phyloP scores from a whole-genome alignment of 2,113 vertebrate genomes.

The Rhabdornis inornatus region DNA sequence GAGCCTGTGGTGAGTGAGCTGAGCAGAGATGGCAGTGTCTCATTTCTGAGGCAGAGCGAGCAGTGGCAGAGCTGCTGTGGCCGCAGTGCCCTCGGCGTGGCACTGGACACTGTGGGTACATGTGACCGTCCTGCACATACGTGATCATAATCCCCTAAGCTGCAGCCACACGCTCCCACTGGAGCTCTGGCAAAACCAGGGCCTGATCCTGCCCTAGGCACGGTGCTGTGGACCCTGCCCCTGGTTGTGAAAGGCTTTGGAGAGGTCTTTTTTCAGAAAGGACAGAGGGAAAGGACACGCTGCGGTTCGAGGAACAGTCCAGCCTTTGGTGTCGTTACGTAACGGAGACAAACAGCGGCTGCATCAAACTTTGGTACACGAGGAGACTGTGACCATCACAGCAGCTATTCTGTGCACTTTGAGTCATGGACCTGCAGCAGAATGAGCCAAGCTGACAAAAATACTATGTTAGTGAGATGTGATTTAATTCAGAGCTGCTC shows the following conservation, averaged over 20 bases:
- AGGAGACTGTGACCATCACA: not conserved
- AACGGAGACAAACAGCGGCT: not conserved
- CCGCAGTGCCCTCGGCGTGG: not conserved
- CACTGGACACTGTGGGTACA: constrained; percentile 10
- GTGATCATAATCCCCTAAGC: constrained; percentile 25
- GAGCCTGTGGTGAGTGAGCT: not conserved
- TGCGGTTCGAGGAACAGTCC: not conserved
- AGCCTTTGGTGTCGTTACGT: not conserved
- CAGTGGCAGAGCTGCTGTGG: not conserved
- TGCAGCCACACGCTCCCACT: not conserved
- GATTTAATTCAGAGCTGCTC: not conserved
- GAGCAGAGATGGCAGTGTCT: not conserved
- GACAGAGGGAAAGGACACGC: not conserved
- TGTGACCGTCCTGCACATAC: constrained; percentile 47
- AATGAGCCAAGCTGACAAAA: not conserved
- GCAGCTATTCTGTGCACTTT: not conserved
- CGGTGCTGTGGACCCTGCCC: not conserved
- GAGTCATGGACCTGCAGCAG: accelerated
- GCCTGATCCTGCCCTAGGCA: not conserved
- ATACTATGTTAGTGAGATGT: not conserved
- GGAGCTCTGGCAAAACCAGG: not conserved
- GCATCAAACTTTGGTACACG: not conserved
- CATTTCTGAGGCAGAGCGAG: not conserved
- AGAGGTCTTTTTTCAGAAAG: not conserved
- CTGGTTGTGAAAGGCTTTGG: not conserved